Conservation (phyloP, 2,113 vertebrate species). For the Tupaia tana region DNA sequence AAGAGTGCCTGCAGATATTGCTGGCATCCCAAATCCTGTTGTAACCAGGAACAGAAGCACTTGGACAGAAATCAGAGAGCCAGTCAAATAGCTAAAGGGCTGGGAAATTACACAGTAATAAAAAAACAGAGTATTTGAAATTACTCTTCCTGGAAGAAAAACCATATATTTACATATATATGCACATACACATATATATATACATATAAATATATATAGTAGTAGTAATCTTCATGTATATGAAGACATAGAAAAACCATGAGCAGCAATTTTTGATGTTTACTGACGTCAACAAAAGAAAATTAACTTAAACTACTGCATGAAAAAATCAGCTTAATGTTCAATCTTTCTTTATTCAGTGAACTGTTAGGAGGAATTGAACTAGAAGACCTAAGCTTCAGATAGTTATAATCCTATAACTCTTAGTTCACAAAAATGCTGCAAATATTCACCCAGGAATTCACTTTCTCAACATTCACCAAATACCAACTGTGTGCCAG, state of each 20-base stretch:
- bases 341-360: neutral
- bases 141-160: neutral
- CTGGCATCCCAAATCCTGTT: neutral
- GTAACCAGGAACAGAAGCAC: neutral
- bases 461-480: neutral
- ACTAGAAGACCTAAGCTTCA: neutral
- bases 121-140: neutral
- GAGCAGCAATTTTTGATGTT: neutral
- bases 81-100: neutral
- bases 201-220: neutral
- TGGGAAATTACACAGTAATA: neutral
- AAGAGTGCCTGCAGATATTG: neutral
- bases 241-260: neutral
- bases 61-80: neutral
- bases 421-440: neutral
- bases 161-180: too few species aligned
- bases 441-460: neutral
- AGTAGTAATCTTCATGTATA: neutral
- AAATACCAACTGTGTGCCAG: neutral
- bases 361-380: neutral
- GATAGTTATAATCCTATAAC: neutral
- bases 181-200: too few species aligned
- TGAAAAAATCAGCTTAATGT: neutral
- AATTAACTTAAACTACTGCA: neutral
- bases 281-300: neutral